Evolutionary conservation across 2,797 vertebrate genomes (phyloP).

Genomic region (Nasua narica): DNA sequence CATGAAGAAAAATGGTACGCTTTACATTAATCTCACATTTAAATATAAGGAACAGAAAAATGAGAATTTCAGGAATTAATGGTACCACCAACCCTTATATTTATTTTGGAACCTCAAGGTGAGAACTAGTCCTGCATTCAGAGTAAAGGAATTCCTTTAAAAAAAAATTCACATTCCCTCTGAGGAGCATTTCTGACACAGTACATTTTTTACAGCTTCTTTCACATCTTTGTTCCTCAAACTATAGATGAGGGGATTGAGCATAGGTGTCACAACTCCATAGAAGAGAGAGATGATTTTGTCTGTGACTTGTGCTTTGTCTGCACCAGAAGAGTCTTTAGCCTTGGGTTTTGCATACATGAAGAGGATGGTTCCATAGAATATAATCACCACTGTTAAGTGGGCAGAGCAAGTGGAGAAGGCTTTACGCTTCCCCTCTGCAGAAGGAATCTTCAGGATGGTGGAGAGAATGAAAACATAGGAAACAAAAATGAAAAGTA

Average conservation of each 20-base stretch:
- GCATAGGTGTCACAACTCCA: conserved; percentile 53
- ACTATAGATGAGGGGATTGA: conserved; percentile 66
- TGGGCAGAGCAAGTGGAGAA: conserved; percentile 66
- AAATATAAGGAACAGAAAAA: background rate
- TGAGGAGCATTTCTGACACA: background rate
- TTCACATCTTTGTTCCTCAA: conserved; percentile 68
- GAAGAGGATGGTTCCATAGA: conserved; percentile 63
- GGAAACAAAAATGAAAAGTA: conserved; percentile 55
- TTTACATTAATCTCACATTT: background rate
- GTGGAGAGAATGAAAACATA: conserved; percentile 60
- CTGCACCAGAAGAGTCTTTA: background rate
- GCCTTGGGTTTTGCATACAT: conserved; percentile 63
- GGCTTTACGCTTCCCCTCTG: conserved; percentile 50
- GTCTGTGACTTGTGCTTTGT: conserved; percentile 42
- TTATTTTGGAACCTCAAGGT: background rate
- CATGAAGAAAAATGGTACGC: background rate
- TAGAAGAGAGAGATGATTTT: conserved; percentile 68
- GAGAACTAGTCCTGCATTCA: background rate
- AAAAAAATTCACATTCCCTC: background rate
- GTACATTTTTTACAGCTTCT: conserved; percentile 23
- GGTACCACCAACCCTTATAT: background rate
- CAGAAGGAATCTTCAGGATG: conserved; percentile 54
- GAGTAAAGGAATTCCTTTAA: background rate
- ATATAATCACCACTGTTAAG: conserved; percentile 59
- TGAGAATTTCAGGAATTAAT: background rate